Base-by-base conservation (phyloP, 1,140 invertebrate species). In the Caenorhabditis briggsae region DNA sequence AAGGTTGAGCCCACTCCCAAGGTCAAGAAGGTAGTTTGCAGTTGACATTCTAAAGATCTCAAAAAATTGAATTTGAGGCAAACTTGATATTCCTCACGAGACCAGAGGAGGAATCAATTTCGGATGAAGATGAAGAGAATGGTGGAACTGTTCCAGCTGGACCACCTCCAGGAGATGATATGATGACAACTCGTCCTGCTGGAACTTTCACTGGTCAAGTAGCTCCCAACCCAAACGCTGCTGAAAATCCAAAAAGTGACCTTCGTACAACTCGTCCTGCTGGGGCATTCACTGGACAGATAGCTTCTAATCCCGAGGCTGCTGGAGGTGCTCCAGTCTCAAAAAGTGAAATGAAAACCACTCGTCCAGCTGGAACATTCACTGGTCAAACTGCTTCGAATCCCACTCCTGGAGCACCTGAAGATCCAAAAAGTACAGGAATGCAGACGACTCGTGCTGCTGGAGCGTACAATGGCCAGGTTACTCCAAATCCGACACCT, bases 41-140 rank as follows among this genome's bases (percentile, higher is more conserved):
- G 1, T 58, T 18, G 20, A 74, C 18, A 6, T 46, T 48, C 16
- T 46, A 18, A 33, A 14, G 12, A 5, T 5, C 46, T 74, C 20
- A 5, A 7, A 23, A 18, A 18, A 7, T 18, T 16, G 11, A 16
- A 48, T 78, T 78, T 12, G 46, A 78, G 70, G 46, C 70, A 1
- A 78, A 12, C 14, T 46, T 78, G 20, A n/a, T 78, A 20, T 23
- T 78, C 18, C 20, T 78, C 70, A 23, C 23, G 46, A 50, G 70
- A 78, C 50, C 50, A 23, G 70, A 78, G 8, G 70, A 46, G 9
- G 70, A 78, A 18, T 78, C 70, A 12, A 23, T 78, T 25, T 50
- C 70, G 46, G 70, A 78, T 50, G 70, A 78, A 16, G 70, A 78
- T 25, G 70, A 78, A 9, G 70, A 78, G 12, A 41, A 41, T 11